phyloP scores from a whole-genome alignment of 1,140 invertebrate genomes.

The Frieseomelitta varia region DNA sequence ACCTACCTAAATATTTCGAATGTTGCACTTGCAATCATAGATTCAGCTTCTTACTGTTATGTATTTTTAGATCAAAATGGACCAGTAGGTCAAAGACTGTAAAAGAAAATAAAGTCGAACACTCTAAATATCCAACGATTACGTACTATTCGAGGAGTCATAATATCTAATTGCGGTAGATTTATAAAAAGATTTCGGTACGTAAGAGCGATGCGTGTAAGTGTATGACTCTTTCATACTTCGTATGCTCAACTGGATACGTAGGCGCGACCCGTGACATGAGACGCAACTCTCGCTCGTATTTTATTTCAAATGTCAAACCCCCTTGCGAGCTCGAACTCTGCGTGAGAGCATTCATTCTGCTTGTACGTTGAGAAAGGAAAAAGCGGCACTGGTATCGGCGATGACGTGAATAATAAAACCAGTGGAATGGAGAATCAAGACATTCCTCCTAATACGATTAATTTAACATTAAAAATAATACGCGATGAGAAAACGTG shows the following conservation, averaged over 20 bases:
- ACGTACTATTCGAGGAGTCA: too few relatives aligned
- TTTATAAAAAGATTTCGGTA: neutral
- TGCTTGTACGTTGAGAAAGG: neutral
- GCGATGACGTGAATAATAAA: conserved; percentile 51
- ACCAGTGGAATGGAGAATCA: conserved; percentile 39
- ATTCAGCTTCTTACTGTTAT: neutral
- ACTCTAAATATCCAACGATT: too few relatives aligned
- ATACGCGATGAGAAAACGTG: neutral
- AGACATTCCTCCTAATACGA: neutral
- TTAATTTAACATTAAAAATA: conserved; percentile 11
- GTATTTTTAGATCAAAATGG: too few relatives aligned
- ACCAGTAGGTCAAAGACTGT: too few relatives aligned
- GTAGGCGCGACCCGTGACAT: conserved; percentile 69
- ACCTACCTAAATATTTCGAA: too few relatives aligned
- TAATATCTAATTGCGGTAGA: neutral
- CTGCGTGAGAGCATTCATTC: conserved; percentile 66
- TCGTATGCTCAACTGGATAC: conserved; percentile 39
- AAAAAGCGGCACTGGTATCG: conserved; percentile 36
- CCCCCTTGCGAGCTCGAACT: conserved; percentile 58
- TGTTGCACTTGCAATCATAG: neutral
- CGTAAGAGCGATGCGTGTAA: neutral
- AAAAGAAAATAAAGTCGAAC: too few relatives aligned
- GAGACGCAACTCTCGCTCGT: conserved; percentile 72
- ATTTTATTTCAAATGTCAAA: conserved; percentile 69
- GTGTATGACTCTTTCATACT: conserved; percentile 2